phyloP scores from a whole-genome alignment of 1,140 invertebrate genomes.

The Lethocerus indicus region DNA sequence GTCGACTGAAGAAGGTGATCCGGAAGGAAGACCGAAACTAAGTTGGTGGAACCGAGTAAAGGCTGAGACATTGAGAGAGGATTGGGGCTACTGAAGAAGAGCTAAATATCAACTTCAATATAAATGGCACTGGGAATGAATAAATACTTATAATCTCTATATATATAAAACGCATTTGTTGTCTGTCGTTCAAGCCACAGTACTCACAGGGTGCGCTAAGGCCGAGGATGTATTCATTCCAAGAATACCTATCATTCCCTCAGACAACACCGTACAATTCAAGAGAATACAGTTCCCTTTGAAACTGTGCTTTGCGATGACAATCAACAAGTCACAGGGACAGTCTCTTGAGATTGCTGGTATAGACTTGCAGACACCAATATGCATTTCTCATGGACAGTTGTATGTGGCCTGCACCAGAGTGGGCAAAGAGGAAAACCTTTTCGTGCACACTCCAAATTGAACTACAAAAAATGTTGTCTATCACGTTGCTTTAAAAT shows the following conservation, averaged over 20 bases:
- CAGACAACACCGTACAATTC: slow-evolving; percentile 13
- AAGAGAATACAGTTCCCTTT: slow-evolving; percentile 21
- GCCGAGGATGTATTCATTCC: slow-evolving; percentile 11
- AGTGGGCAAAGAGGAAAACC: slow-evolving; percentile 3
- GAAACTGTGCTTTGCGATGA: slow-evolving; percentile 26
- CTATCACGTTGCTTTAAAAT: slow-evolving; percentile 7
- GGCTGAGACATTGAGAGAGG: no score
- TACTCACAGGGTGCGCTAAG: slow-evolving; percentile 9
- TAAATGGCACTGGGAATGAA: no score
- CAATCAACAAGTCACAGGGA: slow-evolving; percentile 24
- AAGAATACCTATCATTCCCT: slow-evolving; percentile 10
- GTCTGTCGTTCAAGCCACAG: slow-evolving; percentile 19
- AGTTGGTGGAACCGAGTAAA: no score
- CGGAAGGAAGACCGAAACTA: no score
- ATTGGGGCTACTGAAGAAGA: no score
- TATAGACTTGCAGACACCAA: slow-evolving; percentile 14
- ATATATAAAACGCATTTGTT: no score
- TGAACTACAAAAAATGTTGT: slow-evolving; percentile 12
- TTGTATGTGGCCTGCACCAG: slow-evolving; percentile 16
- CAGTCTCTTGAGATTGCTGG: slow-evolving; percentile 15
- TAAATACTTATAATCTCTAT: no score
- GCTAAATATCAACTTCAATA: no score
- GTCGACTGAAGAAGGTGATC: no score
- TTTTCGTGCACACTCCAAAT: slow-evolving; percentile 3
- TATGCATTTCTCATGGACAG: slow-evolving; percentile 22